A percentile compares a stretch with the other conserved stretches of the same genome.
phyloP scores from a whole-genome alignment of 2,113 vertebrate genomes.

The Forbesichthys agassizii region DNA sequence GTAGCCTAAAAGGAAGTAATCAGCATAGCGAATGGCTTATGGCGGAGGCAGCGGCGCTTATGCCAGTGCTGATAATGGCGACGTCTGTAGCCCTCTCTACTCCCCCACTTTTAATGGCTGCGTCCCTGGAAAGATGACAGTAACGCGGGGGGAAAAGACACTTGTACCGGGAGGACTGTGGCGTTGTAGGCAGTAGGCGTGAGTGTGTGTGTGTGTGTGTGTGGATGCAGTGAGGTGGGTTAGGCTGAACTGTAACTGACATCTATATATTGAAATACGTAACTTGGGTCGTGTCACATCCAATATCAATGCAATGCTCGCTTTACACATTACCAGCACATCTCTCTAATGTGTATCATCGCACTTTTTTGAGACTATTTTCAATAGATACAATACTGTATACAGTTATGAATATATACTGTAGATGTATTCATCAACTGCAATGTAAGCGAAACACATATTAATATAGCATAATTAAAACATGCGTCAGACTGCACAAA shows the following conservation, averaged over 20 bases:
- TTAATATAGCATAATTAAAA: slow-evolving; percentile 74
- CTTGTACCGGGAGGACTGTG: slow-evolving; percentile 44
- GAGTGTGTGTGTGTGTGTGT: not conserved
- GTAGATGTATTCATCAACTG: slow-evolving; percentile 34
- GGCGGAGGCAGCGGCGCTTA: slow-evolving; percentile 81
- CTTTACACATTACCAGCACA: slow-evolving; percentile 9
- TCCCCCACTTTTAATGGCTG: slow-evolving; percentile 89
- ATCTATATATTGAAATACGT: slow-evolving; percentile 52
- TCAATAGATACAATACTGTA: not conserved
- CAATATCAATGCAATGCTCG: not conserved
- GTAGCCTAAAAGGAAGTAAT: slow-evolving; percentile 78
- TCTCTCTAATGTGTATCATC: slow-evolving; percentile 15
- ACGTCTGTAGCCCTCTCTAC: slow-evolving; percentile 90
- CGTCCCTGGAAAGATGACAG: slow-evolving; percentile 92
- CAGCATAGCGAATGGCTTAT: slow-evolving; percentile 78
- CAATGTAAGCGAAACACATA: slow-evolving; percentile 35
- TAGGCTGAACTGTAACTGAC: slow-evolving; percentile 51
- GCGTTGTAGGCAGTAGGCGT: not conserved
- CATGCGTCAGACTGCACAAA: slow-evolving; percentile 70
- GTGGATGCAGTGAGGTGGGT: slow-evolving; percentile 6
- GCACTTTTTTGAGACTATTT: not conserved
- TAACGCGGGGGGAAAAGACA: slow-evolving; percentile 87
- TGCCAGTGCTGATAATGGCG: slow-evolving; percentile 94
- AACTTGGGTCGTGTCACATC: slow-evolving; percentile 10
- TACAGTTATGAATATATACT: slow-evolving; percentile 6